Evolutionary conservation across 2,888 invertebrate species (phyloP).

Genomic region (Malachius bipustulatus): DNA sequence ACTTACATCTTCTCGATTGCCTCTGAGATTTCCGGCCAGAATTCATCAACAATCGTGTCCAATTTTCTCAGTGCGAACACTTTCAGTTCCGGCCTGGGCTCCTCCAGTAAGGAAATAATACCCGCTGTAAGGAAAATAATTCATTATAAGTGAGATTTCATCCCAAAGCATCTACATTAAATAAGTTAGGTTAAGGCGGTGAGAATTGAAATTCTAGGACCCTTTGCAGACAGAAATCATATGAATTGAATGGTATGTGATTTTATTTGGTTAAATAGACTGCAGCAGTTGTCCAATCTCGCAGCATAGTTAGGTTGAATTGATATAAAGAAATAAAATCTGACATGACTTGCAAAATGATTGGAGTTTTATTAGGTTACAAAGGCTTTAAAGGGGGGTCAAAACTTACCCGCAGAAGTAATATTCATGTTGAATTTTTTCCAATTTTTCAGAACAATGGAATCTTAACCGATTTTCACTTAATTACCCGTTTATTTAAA

Average conservation of each 20-base stretch:
- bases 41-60: constrained; percentile 89
- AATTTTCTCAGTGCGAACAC: constrained; percentile 87
- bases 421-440: not conserved
- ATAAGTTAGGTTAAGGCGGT: too few relatives aligned
- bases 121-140: constrained; percentile 50
- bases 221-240: too few relatives aligned
- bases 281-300: too few relatives aligned
- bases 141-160: constrained; percentile 21
- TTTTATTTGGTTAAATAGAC: too few relatives aligned
- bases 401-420: not conserved
- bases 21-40: constrained; percentile 98
- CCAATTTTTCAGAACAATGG: too few relatives aligned
- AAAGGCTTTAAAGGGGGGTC: not conserved
- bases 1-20: constrained; percentile 87
- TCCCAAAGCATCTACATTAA: too few relatives aligned
- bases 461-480: too few relatives aligned
- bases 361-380: not conserved
- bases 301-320: too few relatives aligned
- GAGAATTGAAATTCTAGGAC: too few relatives aligned
- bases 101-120: constrained; percentile 90
- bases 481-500: too few relatives aligned
- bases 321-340: too few relatives aligned
- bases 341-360: constrained; percentile 1
- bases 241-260: too few relatives aligned
- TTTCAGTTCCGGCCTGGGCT: constrained; percentile 86